Evolutionary conservation across 1,140 invertebrate genomes (phyloP).

Genomic region (Magallana ariakensis): DNA sequence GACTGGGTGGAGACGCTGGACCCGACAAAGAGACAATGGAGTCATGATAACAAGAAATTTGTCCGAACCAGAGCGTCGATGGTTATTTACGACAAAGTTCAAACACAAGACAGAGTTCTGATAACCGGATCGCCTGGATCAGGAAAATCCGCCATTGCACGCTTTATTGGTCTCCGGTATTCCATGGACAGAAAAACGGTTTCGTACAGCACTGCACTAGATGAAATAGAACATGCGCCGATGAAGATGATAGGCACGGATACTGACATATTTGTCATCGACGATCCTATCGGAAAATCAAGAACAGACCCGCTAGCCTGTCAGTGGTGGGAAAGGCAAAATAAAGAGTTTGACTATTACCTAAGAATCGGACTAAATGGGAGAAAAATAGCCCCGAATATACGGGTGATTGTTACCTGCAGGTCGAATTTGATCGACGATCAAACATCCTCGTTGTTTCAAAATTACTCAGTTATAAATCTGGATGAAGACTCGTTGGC

Average conservation of each 20-base stretch:
- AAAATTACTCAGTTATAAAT: not conserved
- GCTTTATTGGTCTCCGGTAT: not conserved
- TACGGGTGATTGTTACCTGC: not conserved
- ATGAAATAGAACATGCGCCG: not conserved
- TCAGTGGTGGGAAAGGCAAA: not conserved
- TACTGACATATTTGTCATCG: not conserved
- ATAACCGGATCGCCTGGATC: not conserved
- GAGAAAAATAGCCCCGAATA: not conserved
- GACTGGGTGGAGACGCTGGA: not conserved
- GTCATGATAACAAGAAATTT: not conserved
- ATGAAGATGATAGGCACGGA: not conserved
- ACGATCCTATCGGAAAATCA: not conserved
- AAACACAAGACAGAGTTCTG: not conserved
- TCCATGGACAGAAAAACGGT: not conserved
- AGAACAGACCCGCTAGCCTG: not conserved
- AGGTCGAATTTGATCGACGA: not conserved
- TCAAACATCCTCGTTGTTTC: not conserved
- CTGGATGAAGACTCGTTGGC: not conserved
- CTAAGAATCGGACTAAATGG: not conserved
- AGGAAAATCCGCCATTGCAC: conserved; percentile 16
- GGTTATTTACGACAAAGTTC: not conserved
- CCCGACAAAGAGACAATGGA: not conserved
- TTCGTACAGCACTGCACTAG: not conserved
- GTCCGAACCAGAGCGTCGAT: not conserved
- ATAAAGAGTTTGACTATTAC: not conserved